These are phyloP conservation scores for Sycophila sp. DNA, from an alignment of 1,140 invertebrate species.

Conservation along the genomic window DNA sequence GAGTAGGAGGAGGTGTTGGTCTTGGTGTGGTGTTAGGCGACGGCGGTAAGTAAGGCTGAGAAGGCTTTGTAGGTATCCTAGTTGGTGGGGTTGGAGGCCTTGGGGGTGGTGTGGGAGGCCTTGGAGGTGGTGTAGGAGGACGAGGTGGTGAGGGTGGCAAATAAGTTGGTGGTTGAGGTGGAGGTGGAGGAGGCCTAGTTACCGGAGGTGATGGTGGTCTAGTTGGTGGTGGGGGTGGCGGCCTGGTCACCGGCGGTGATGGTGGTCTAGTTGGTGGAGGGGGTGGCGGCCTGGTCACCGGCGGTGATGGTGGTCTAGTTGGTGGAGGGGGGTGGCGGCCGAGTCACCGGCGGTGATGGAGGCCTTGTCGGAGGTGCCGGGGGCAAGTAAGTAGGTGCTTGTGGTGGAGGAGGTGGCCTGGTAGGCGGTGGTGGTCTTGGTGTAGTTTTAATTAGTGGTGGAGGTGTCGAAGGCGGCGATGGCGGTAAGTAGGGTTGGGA, in stretches of 20 bases:
- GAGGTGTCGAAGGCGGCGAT: not conserved
- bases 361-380: slow-evolving; percentile 3
- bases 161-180: slow-evolving; percentile 7
- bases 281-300: slow-evolving; percentile 5
- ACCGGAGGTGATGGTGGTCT: slow-evolving; percentile 5
- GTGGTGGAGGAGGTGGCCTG: not conserved
- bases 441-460: not conserved
- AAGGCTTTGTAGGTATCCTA: not conserved
- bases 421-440: not conserved
- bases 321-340: slow-evolving; percentile 4
- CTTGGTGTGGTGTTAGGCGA: not conserved
- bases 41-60: not conserved
- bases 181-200: slow-evolving; percentile 10
- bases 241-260: slow-evolving; percentile 1
- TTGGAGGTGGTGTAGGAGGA: slow-evolving; percentile 21
- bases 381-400: slow-evolving; percentile 31
- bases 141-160: slow-evolving; percentile 30
- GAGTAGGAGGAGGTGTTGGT: slow-evolving; percentile 3
- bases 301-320: slow-evolving; percentile 12
- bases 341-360: slow-evolving; percentile 3
- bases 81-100: not conserved
- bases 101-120: slow-evolving; percentile 22
- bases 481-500: slow-evolving; percentile 3
- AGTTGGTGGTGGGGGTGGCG: slow-evolving; percentile 22
- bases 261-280: slow-evolving; percentile 13